phyloP scores from a whole-genome alignment of 2,113 vertebrate species.

The Coptodon bakossiorum region DNA sequence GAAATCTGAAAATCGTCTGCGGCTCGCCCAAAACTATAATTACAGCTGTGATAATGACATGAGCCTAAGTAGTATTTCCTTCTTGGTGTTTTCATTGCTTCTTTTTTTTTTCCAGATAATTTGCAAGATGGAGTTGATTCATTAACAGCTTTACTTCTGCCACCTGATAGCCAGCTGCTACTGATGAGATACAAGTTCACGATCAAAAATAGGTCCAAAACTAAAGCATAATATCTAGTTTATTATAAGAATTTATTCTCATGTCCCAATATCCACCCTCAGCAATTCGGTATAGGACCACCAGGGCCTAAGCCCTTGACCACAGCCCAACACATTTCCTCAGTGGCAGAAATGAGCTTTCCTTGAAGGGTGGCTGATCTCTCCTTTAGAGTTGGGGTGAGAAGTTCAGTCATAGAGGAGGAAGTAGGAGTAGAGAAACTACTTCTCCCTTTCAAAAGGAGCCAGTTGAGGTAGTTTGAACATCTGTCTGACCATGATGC shows the following conservation, averaged over 20 bases:
- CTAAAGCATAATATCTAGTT: background rate
- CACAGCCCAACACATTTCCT: background rate
- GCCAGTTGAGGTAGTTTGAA: background rate
- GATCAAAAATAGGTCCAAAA: background rate
- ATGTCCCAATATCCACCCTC: background rate
- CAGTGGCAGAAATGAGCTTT: accelerated
- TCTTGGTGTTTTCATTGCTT: background rate
- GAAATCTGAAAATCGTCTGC: background rate
- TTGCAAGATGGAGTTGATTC: background rate
- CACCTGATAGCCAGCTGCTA: background rate
- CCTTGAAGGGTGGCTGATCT: accelerated
- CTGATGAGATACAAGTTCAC: background rate
- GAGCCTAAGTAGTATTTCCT: background rate
- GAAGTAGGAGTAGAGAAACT: background rate
- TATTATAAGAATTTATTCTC: background rate
- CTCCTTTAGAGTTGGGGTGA: background rate
- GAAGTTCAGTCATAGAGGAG: background rate
- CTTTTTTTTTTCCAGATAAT: background rate
- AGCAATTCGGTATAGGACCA: background rate
- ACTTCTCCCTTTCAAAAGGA: background rate
- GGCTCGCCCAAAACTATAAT: background rate
- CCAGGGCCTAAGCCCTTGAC: background rate
- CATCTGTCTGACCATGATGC: background rate
- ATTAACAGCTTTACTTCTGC: background rate
- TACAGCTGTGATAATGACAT: background rate